Base-by-base conservation (phyloP, 2,797 vertebrate genomes). In the Euphonia xanthogaster region DNA sequence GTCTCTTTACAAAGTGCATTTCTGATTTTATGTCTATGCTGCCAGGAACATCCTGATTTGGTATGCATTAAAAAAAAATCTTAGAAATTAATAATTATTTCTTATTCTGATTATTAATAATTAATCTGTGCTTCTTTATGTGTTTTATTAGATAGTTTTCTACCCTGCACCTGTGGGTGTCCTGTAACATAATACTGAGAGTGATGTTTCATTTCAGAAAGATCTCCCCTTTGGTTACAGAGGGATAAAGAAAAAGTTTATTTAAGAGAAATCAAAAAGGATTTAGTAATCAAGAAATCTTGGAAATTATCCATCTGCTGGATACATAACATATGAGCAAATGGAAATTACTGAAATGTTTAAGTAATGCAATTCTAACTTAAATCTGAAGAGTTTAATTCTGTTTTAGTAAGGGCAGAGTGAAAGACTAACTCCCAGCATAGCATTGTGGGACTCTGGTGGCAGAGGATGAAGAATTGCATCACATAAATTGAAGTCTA, bases 261-360 rank as follows among this genome's bases (percentile, higher is more conserved):
- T 87, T 92, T 92, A 91, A 89, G 68, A 94, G 42, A 96, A 93
- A 95, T 95, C 65, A 92, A 75, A 96, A 97, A 91, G 86, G 81
- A 79, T 88, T 91, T 75, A 55, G 77, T 95, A 96, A 97, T 97
- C 81, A 96, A 94, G 95, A 97, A 84, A 88, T 92, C 47, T 97
- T 93, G 96, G 94, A 97, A 95, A 68, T 87, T 71, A 82, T 92
- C 86, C 78, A 75, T 95, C 62, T 71, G n/a, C 83, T 76, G 55
- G 70, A 85, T 96, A 86, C 75, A 78, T 94, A 95, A 91, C 62
- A 91, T 75, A 92, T 73, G 74, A 97, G 65, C 79, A 93, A 96
- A 47, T 84, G 86, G 73, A 96, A 96, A 88, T 86, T 81, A 85
- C 53, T 83, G 33, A 84, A 88, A 88, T 76, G 62, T 88, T 96